A percentile compares a stretch with the other conserved stretches of the same genome.
phyloP scores from a whole-genome alignment of 1,140 invertebrate genomes.

The Bombus consobrinus region DNA sequence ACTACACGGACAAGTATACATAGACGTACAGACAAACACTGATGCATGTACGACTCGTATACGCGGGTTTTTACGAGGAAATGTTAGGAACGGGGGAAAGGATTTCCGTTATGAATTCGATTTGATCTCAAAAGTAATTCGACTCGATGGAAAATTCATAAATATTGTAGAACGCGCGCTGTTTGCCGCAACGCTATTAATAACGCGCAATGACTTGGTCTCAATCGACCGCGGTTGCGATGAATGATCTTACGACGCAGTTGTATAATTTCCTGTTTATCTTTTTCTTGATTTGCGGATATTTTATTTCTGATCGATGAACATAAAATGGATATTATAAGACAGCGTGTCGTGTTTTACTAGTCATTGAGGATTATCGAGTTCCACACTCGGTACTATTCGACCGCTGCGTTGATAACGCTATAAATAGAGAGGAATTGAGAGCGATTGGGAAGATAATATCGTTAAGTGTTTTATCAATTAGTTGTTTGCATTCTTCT shows the following conservation, averaged over 20 bases:
- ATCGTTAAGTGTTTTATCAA: background rate
- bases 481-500: background rate
- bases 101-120: background rate
- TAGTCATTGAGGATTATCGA: background rate
- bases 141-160: conserved; percentile 18
- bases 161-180: background rate
- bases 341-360: background rate
- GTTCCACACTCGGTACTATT: background rate
- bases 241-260: conserved; percentile 16
- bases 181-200: conserved; percentile 5
- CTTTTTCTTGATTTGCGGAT: background rate
- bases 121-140: background rate
- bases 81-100: background rate
- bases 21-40: too few relatives aligned
- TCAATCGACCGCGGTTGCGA: background rate
- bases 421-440: background rate
- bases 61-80: background rate
- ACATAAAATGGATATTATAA: background rate
- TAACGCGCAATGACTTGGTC: conserved; percentile 11
- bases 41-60: too few relatives aligned
- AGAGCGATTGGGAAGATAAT: background rate
- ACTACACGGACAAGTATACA: background rate
- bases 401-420: background rate
- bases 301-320: background rate
- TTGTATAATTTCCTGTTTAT: conserved; percentile 28